Evolutionary conservation across 1,140 invertebrate species (phyloP), one percentile per base, ranked within the genome.

Genomic region (Anadara kagoshimensis): DNA sequence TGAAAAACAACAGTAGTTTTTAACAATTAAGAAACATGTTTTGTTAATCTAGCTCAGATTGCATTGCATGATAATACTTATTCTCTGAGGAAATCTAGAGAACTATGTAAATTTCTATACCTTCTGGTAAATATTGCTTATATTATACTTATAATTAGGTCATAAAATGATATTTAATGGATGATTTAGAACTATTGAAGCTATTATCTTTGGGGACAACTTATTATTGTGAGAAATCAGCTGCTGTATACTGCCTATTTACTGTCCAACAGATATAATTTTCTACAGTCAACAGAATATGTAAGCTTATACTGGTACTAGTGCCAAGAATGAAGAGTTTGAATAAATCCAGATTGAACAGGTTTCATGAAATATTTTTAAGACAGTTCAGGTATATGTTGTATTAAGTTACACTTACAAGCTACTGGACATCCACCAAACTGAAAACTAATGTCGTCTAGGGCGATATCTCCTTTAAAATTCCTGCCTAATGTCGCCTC

Each of bases 381-480:
- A 45, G 10, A 47, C 20, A 7, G 20, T 63, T 16, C 12, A 5
- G 20, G n/a, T 45, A 45, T 1, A 63, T n/a, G 1, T 14, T 44
- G 20, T 12, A n/a, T 44, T 12, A 18, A 56, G 8, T 16, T 26
- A 63, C 36, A 26, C 5, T 63, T 49, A 59, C 54, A 26, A 45
- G n/a, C 49, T 51, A 63, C 59, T n/a, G 63, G 49, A 69, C 69
- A 80, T 18, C 61, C 57, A 22, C 57, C 49, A 24, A 49, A 45
- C 63, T 56, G 70, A 29, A 75, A 78, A n/a, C 53, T 70, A 14
- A 83, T 61, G 54, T 83, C 82, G 71, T 83, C 82, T 12, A 83
- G 29, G 22, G 79, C 78, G 26, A 83, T 82, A 56, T 82, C 80
- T 45, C 80, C 76, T 56, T 26, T 61, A 18, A n/a, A 67, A 49